Conservation (phyloP, 23 tunicate species). For the Halocynthia roretzi region DNA sequence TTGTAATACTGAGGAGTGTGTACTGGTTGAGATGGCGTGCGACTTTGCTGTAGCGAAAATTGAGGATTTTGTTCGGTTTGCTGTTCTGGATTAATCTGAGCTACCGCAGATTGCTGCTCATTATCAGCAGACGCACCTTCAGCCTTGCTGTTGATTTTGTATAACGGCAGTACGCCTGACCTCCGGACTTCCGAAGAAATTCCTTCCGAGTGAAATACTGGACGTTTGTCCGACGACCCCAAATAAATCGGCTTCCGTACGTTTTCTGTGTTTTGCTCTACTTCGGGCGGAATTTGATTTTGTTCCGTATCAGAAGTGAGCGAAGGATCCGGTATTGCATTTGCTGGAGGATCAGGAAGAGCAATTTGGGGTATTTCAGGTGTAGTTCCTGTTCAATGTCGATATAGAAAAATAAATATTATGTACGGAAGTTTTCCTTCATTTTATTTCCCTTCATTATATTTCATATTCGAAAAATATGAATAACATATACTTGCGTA, state of each 20-base stretch:
- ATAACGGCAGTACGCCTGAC: background rate
- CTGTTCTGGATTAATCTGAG: background rate
- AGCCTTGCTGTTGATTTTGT: background rate
- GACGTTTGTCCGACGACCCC: background rate
- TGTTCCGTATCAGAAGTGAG: too few relatives aligned
- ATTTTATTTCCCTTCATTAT: too few relatives aligned
- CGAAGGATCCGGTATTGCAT: background rate
- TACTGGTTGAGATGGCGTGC: background rate
- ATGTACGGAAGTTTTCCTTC: background rate
- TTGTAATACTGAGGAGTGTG: background rate
- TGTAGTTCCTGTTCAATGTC: background rate
- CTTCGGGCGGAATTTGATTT: background rate
- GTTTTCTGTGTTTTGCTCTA: background rate
- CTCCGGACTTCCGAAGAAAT: background rate
- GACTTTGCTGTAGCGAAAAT: background rate
- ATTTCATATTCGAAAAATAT: too few relatives aligned
- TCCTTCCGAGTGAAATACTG: constrained; percentile 3
- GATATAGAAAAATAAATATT: background rate
- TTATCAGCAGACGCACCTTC: background rate
- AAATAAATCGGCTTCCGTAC: background rate
- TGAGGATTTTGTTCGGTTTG: background rate
- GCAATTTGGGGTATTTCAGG: background rate
- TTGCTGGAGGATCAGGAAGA: background rate
- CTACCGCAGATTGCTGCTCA: background rate
- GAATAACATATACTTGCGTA: background rate